A percentile compares a stretch with the other conserved stretches of the same genome.
phyloP scores from a whole-genome alignment of 2,113 vertebrate species.

The Protomyctophum bolini region DNA sequence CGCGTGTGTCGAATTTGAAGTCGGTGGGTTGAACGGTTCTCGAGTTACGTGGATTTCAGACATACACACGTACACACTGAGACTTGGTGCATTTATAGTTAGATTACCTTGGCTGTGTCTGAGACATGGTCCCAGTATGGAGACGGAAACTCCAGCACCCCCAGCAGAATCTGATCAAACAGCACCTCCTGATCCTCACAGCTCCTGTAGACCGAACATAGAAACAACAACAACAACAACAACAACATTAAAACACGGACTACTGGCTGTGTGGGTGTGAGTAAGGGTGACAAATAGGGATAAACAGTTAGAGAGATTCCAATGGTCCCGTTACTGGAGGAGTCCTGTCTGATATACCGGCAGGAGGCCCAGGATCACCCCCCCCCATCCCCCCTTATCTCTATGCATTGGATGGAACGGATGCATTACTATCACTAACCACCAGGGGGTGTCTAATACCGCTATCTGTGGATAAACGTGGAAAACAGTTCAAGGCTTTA shows the following conservation, averaged over 20 bases:
- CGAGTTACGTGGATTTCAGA: too few species aligned
- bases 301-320: too few species aligned
- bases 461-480: not conserved
- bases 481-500: not conserved
- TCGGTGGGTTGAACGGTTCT: too few species aligned
- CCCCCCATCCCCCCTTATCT: too few species aligned
- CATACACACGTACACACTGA: too few species aligned
- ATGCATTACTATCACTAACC: constrained; percentile 11
- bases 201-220: constrained; percentile 77
- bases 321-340: too few species aligned
- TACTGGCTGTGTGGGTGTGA: too few species aligned
- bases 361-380: too few species aligned
- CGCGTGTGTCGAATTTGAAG: too few species aligned
- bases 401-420: not conserved
- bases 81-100: too few species aligned
- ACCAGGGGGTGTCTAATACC: constrained; percentile 28
- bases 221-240: not conserved
- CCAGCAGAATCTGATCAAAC: constrained; percentile 98
- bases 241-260: too few species aligned
- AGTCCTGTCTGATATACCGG: too few species aligned
- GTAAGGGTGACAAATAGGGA: not conserved
- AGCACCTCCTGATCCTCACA: constrained; percentile 95
- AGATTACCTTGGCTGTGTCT: constrained; percentile 89
- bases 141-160: constrained; percentile 94
- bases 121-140: constrained; percentile 98